Evolutionary conservation across 2,113 vertebrate genomes (phyloP), one percentile per base, ranked within the genome.

Genomic region (Toxotes jaculatrix): DNA sequence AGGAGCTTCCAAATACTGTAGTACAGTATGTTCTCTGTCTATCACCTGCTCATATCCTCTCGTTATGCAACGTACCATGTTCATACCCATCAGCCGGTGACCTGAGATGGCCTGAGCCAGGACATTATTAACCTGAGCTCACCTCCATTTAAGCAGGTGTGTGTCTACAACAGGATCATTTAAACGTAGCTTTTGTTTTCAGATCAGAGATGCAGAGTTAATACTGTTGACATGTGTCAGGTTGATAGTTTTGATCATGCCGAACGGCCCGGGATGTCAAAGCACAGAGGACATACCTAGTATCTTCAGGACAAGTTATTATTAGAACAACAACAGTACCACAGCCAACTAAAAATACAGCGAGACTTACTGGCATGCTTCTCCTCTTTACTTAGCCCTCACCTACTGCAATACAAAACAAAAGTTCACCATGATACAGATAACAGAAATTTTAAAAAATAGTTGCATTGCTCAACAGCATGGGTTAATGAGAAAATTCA

Each of bases 131-230:
- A 17, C 61, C 57, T 38, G 5, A 61, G 47, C 60, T 79, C 66
- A 78, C 53, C 47, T 75, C n/a, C 57, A 10, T 27, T 61, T 45
- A 63, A 78, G 59, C 42, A 72, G 42, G 64, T 43, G 23, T 27
- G 36, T 9, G 6, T 66, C 62, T 38, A 6, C 56, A 59, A 42
- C 32, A 49, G 32, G 14, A 63, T 80, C 32, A 61, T 34, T 82
- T 89, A 81, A 84, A 71, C 13, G 32, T 11, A 74, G 19, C 62
- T 47, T 74, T 45, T 74, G 71, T 85, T 87, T 66, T 82, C 51
- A 65, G 75, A 87, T 82, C 66, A 84, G 61, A 60, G 56, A 17
- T 62, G 27, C 60, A 62, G 40, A 76, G 36, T 60, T 77, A 60
- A 73, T 47, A 0, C 66, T 61, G 42, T 40, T 65, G 16, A 61